Conservation (phyloP, 2,113 vertebrate species). For the Mirza zaza region DNA sequence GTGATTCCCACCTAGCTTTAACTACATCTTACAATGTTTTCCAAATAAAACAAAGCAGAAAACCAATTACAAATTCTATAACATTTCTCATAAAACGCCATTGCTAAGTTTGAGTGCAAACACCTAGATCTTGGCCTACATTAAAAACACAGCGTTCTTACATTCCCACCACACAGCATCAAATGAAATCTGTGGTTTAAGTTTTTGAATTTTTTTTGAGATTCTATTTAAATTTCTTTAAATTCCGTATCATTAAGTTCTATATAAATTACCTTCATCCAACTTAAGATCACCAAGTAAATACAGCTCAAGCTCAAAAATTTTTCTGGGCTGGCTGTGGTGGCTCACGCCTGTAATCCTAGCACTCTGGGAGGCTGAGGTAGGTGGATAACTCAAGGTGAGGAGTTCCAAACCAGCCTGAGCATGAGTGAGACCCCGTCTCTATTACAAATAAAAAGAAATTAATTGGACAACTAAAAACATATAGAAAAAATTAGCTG, state of each 20-base stretch:
- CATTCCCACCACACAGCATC: not conserved
- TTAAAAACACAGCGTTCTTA: not conserved
- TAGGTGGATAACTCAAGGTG: too few relatives aligned
- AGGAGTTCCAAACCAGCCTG: too few relatives aligned
- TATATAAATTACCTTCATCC: constrained; percentile 37
- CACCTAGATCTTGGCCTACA: not conserved
- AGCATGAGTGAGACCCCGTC: too few relatives aligned
- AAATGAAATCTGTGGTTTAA: constrained; percentile 37
- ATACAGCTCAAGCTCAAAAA: not conserved
- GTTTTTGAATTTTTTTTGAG: not conserved
- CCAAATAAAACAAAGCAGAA: not conserved
- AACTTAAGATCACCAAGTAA: constrained; percentile 37
- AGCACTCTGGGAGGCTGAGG: too few relatives aligned
- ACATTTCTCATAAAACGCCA: not conserved
- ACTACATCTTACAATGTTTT: not conserved
- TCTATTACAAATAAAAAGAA: too few relatives aligned
- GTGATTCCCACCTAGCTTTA: not conserved
- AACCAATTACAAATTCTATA: not conserved
- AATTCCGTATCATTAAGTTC: not conserved
- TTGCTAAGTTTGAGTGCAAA: not conserved
- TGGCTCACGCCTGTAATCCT: too few relatives aligned
- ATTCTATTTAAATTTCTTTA: constrained; percentile 10
- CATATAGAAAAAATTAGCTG: too few relatives aligned
- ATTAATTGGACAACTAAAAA: too few relatives aligned
- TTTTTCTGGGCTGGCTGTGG: not conserved